Base-by-base conservation (phyloP, 2,797 vertebrate species). In the Enteromius paludinosus region DNA sequence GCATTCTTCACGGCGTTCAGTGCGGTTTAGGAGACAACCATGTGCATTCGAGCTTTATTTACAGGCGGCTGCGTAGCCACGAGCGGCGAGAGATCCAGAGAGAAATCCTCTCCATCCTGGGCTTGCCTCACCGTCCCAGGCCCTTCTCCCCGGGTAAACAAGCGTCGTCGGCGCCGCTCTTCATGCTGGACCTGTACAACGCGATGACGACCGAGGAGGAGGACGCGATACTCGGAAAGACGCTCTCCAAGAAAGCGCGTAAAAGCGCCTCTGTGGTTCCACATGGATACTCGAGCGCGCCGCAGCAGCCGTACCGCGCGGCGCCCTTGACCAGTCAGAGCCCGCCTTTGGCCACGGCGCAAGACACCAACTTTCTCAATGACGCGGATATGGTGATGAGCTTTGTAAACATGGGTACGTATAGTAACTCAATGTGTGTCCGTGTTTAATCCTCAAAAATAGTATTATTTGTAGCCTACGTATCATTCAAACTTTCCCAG, bases 371-470 rank as follows among this genome's bases (percentile, higher is more conserved):
- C 96, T 98, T 99, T 90, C 97, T 99, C 87, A 99, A 98, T 87
- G 98, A 99, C 88, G 98, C 98, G 70, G 98, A 99, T 86, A 99
- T 99, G 98, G 98, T 99, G 75, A 99, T 99, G 98, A 99, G 98
- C 91, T 99, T 99, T 94, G 98, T 99, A 88, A 99, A 99, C 90
- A 92, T 99, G 92, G 98, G 98, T 99, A 95, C 8, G 97, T 97
- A 90, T 78, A 12, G 41, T 52, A 14, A 7, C 43, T 47, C 17
- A 3, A 3, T 41, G 64, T 14, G 5, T 25, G 54, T 59, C n/a
- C 10, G 54, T 23, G 23, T 18, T 20, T 52, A 20, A 52, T 52
- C 17, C 17, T 7, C 8, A 9, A 15, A 69, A 43, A 69, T 72
- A 35, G 23, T 23, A 9, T 0, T 25, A 18, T 28, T 12, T 70